These are phyloP conservation scores for Zapus hudsonius DNA, from an alignment of 2,113 vertebrate genomes.

Conservation along the genomic window DNA sequence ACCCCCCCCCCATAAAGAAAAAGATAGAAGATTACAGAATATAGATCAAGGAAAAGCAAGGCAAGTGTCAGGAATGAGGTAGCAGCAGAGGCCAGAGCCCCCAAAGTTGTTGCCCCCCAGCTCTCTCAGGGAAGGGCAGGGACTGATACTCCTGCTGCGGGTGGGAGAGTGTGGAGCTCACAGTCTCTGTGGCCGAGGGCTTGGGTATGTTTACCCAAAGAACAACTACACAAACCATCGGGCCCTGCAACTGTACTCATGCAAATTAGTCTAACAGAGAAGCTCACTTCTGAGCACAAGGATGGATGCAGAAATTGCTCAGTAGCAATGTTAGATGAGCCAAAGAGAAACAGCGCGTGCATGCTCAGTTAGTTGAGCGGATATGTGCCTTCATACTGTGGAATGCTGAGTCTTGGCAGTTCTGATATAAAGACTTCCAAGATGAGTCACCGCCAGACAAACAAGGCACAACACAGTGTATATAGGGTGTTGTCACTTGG, in stretches of 20 bases:
- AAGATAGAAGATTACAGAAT: not conserved
- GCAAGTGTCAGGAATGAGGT: accelerated
- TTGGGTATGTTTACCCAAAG: not conserved
- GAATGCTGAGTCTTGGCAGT: not conserved
- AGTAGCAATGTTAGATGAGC: not conserved
- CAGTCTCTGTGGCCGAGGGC: accelerated
- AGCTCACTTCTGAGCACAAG: not conserved
- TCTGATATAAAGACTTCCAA: not conserved
- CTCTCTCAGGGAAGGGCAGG: not conserved
- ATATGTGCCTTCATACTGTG: not conserved
- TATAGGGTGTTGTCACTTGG: not conserved
- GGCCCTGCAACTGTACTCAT: not conserved
- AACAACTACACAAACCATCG: no score
- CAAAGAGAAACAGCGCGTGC: not conserved
- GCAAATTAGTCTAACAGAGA: not conserved
- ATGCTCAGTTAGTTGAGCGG: not conserved
- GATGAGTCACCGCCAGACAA: not conserved
- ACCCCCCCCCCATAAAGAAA: no score
- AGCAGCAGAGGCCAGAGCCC: no score
- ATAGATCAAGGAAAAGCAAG: not conserved
- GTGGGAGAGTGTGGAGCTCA: not conserved
- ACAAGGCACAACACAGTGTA: not conserved
- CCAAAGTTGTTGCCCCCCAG: no score
- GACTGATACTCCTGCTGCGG: not conserved
- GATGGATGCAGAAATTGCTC: not conserved